phyloP scores from a whole-genome alignment of 2,113 vertebrate species.

The Drymodes brunneopygia region DNA sequence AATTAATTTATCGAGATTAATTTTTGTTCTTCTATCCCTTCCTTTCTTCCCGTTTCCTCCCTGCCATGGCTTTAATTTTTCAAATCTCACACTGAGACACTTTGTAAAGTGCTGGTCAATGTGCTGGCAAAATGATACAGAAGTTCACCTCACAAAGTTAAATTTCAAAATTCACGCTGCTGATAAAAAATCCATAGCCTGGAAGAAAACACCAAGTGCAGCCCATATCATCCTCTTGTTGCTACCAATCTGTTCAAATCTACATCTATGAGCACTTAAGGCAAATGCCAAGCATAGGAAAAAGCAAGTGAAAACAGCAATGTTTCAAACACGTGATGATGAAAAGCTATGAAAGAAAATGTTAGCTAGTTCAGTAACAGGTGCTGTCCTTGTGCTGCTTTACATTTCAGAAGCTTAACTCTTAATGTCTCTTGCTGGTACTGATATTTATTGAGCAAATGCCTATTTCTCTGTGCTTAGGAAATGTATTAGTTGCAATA shows the following conservation, averaged over 20 bases:
- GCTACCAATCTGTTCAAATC: conserved; percentile 52
- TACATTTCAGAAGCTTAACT: conserved; percentile 35
- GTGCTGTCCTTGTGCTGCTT: conserved; percentile 32
- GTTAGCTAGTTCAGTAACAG: conserved; percentile 52
- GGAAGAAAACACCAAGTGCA: conserved; percentile 21
- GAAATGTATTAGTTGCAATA: background rate
- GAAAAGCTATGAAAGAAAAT: conserved; percentile 32
- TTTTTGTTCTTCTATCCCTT: background rate
- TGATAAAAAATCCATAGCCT: background rate
- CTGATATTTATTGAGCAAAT: background rate
- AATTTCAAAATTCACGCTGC: background rate
- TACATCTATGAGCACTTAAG: conserved; percentile 32
- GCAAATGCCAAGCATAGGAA: conserved; percentile 55
- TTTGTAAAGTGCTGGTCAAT: background rate
- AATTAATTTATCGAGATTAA: background rate
- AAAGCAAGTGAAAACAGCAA: conserved; percentile 35
- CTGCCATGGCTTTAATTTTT: background rate
- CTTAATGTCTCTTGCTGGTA: background rate
- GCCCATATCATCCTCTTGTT: conserved; percentile 16
- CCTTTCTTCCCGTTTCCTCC: background rate
- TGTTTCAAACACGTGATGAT: conserved; percentile 28
- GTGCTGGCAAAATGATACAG: background rate
- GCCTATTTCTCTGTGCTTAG: background rate
- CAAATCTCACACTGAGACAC: background rate
- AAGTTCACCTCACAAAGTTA: background rate